Evolutionary conservation across 2,797 vertebrate genomes (phyloP).

Genomic region (Falco biarmicus): DNA sequence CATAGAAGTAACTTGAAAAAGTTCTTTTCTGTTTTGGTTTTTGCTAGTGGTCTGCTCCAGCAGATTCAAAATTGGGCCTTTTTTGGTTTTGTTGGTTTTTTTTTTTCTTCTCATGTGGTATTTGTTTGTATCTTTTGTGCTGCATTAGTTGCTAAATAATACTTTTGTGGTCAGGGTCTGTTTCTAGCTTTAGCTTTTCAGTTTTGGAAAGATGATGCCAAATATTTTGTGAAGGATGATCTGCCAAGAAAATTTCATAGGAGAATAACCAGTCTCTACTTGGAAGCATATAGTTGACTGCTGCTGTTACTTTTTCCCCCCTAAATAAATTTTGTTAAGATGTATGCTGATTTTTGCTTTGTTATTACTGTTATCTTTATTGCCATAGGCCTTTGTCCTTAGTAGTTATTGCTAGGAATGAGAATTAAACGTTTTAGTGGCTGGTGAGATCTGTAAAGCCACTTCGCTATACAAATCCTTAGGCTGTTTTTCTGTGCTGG

Average conservation of each 20-base stretch:
- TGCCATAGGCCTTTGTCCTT: neutral
- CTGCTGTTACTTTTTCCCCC: neutral
- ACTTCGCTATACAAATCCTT: neutral
- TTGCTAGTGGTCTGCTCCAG: neutral
- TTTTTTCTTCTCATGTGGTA: neutral
- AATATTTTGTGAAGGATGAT: neutral
- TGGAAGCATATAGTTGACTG: neutral
- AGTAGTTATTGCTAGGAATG: neutral
- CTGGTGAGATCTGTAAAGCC: neutral
- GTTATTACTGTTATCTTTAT: neutral
- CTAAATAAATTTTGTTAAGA: neutral
- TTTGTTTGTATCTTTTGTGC: conserved; percentile 37
- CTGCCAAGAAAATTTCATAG: conserved; percentile 15
- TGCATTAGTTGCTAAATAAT: conserved; percentile 34
- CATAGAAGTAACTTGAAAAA: neutral
- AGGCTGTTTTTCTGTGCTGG: neutral
- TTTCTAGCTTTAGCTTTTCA: conserved; percentile 24
- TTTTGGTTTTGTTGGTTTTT: rapidly evolving
- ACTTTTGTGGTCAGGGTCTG: conserved; percentile 38
- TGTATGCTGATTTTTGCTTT: neutral
- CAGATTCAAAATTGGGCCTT: neutral
- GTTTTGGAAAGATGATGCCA: neutral
- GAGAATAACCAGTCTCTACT: neutral
- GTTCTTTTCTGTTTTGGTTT: neutral
- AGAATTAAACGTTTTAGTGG: neutral